Base-by-base conservation (phyloP, 2,113 vertebrate genomes). In the Tympanuchus pallidicinctus region DNA sequence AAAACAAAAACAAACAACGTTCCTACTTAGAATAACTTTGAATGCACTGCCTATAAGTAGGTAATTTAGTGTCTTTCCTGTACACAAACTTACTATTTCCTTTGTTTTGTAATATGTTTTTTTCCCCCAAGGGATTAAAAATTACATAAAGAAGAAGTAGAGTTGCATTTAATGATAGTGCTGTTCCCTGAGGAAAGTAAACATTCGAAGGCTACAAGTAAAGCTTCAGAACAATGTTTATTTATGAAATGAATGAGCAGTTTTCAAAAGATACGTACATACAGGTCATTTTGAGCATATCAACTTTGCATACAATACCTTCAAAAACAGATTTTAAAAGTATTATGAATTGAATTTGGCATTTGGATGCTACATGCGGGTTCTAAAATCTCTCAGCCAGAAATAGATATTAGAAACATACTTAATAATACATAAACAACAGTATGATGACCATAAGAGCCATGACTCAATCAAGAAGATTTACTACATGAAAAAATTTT, bases 161-260 rank as follows among this genome's bases (percentile, higher is more conserved):
- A 75, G 20, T 12, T 87, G 13, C 61, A 69, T 76, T 86, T 89
- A 79, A 76, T 38, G 7, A 8, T 24, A 76, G 48, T 19, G 21
- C 18, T 79, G 21, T 42, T 67, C 36, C n/a, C 7, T 8, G 4
- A 73, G 32, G 32, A 12, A 87, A 81, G 19, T 20, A 82, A 90
- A 18, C 7, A 81, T 61, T 13, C 83, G 69, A 30, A 65, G 13
- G 22, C 47, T 57, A 38, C 1, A 3, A 90, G 19, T 56, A 83
- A 88, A 63, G 54, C 30, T 47, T 83, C 56, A 86, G 82, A 80
- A 10, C 21, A 74, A 25, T 52, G 47, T 57, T 90, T 85, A 63
- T 73, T 77, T 64, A 38, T 15, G 1, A 69, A 87, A 59, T 28
- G 24, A 89, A 89, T 66, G 25, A 77, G 60, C 5, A 52, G 30